A percentile compares a stretch with the other conserved stretches of the same genome.
These are phyloP conservation scores for Rhinophrynus dorsalis DNA, from an alignment of 2,797 vertebrate genomes.

Conservation along the genomic window DNA sequence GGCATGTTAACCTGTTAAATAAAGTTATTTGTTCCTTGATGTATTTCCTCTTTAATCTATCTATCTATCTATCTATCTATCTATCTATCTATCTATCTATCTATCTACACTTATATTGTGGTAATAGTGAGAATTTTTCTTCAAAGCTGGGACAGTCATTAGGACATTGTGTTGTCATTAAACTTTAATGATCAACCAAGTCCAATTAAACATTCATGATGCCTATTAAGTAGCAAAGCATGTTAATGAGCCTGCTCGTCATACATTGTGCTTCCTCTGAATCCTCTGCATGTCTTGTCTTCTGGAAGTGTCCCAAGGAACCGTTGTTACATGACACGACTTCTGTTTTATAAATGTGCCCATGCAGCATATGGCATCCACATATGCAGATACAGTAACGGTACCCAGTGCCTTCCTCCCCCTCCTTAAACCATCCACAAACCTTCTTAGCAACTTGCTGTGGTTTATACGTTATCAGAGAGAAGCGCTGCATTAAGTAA, in stretches of 20 bases:
- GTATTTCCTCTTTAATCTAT: too few species aligned
- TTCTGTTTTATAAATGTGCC: background rate
- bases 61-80: too few species aligned
- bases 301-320: background rate
- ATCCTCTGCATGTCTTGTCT: background rate
- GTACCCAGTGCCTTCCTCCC: background rate
- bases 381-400: background rate
- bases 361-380: background rate
- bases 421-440: background rate
- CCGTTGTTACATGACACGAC: background rate
- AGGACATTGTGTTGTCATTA: constrained; percentile 68
- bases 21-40: too few species aligned
- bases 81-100: too few species aligned
- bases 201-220: constrained; percentile 67
- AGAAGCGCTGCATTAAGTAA: constrained; percentile 8
- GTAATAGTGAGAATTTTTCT: background rate
- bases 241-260: constrained; percentile 37
- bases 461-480: background rate
- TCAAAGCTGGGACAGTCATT: constrained; percentile 49
- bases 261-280: background rate
- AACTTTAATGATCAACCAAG: constrained; percentile 69
- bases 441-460: background rate
- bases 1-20: too few species aligned
- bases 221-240: constrained; percentile 53
- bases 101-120: background rate